phyloP scores from a whole-genome alignment of 2,797 vertebrate genomes.

The Poeciliopsis infans region DNA sequence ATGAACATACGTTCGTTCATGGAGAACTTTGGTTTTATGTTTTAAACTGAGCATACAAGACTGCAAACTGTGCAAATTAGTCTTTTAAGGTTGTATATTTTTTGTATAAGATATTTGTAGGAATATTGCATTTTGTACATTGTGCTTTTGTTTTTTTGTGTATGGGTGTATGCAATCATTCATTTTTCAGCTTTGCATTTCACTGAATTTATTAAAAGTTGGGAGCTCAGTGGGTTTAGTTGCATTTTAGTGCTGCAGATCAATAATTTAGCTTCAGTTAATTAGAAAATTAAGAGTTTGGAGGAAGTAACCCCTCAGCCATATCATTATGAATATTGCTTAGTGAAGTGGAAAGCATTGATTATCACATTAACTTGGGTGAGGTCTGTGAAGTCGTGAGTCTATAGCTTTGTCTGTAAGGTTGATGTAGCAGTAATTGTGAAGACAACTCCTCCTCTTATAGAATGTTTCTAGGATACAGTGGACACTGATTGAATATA shows the following conservation, averaged over 20 bases:
- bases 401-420: background rate
- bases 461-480: background rate
- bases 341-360: background rate
- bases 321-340: conserved; percentile 5
- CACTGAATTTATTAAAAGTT: background rate
- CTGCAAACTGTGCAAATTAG: background rate
- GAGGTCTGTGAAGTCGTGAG: background rate
- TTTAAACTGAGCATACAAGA: background rate
- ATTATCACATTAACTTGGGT: background rate
- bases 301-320: conserved; percentile 9
- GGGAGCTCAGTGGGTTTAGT: conserved; percentile 1
- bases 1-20: background rate
- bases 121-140: background rate
- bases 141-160: background rate
- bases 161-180: background rate
- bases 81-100: background rate
- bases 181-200: background rate
- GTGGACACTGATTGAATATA: background rate
- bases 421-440: background rate
- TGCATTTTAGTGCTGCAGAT: background rate
- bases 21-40: background rate
- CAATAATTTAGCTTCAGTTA: conserved; percentile 6
- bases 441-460: background rate
- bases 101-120: background rate
- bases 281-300: conserved; percentile 1